phyloP scores from a whole-genome alignment of 2,888 invertebrate species.

The Spisula subtruncata region DNA sequence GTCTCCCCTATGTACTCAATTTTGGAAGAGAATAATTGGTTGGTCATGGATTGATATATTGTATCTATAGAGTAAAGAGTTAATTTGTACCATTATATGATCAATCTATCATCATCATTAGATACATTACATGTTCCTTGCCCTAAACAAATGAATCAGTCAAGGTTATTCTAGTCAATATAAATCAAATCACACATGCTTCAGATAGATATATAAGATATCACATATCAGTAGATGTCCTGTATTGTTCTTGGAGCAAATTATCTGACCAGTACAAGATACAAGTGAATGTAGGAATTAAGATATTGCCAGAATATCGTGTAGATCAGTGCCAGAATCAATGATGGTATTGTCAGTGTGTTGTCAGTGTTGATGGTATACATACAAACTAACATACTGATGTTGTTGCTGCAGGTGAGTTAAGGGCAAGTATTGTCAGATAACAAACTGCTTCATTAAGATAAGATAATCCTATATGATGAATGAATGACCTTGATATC shows the following conservation, averaged over 20 bases:
- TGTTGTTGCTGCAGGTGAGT: neutral
- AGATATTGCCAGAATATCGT: neutral
- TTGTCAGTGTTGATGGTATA: constrained; percentile 1
- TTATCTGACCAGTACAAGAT: constrained; percentile 18
- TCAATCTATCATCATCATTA: too few species aligned
- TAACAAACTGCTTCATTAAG: constrained; percentile 2
- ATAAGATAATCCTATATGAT: constrained; percentile 21
- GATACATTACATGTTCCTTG: too few species aligned
- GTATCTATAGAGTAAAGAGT: too few species aligned
- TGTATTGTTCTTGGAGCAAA: neutral
- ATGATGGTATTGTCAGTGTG: neutral
- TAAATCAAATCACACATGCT: too few species aligned
- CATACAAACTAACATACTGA: neutral
- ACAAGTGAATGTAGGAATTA: neutral
- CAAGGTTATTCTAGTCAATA: too few species aligned
- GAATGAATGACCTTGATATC: neutral
- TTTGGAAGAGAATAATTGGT: too few species aligned
- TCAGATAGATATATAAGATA: neutral
- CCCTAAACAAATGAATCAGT: too few species aligned
- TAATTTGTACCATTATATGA: too few species aligned
- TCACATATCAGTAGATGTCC: neutral
- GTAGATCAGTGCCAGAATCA: neutral
- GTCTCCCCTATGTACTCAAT: too few species aligned
- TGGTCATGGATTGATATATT: too few species aligned
- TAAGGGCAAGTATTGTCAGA: constrained; percentile 14